A percentile compares a stretch with the other conserved stretches of the same genome.
Conservation (phyloP, 2,113 vertebrate genomes). For the Plecturocebus donacophilus region DNA sequence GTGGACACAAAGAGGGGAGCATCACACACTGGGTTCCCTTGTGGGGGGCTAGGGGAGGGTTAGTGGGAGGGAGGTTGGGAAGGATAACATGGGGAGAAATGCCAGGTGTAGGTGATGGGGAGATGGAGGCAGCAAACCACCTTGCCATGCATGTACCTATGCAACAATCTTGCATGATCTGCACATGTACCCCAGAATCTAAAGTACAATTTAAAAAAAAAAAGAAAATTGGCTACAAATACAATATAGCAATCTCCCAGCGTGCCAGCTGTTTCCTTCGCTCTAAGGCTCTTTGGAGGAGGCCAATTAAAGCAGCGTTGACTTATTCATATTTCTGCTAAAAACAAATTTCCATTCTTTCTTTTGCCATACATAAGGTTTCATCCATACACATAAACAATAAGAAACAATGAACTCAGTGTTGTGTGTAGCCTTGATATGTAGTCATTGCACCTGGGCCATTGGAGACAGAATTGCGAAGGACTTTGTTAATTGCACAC, state of each 20-base stretch:
- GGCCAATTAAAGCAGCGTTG: neutral
- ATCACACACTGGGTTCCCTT: too few species aligned
- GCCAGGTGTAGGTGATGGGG: too few species aligned
- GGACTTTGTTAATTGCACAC: neutral
- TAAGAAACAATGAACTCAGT: neutral
- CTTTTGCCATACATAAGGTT: neutral
- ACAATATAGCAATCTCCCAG: neutral
- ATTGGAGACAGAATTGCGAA: neutral
- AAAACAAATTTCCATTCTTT: neutral
- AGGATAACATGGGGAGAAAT: too few species aligned
- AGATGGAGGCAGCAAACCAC: too few species aligned
- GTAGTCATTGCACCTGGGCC: neutral
- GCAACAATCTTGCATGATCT: too few species aligned
- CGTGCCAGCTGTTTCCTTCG: neutral
- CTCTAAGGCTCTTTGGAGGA: neutral
- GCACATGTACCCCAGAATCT: too few species aligned
- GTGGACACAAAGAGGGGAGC: too few species aligned
- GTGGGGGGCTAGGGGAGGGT: too few species aligned
- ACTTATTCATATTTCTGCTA: constrained; percentile 6
- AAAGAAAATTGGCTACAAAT: neutral
- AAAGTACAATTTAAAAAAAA: too few species aligned
- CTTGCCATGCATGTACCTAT: too few species aligned
- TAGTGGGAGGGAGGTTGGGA: too few species aligned
- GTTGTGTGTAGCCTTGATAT: neutral
- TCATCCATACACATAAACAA: neutral